Evolutionary conservation across 2,888 invertebrate genomes (phyloP).

Genomic region (Malthinus seriepunctatus): DNA sequence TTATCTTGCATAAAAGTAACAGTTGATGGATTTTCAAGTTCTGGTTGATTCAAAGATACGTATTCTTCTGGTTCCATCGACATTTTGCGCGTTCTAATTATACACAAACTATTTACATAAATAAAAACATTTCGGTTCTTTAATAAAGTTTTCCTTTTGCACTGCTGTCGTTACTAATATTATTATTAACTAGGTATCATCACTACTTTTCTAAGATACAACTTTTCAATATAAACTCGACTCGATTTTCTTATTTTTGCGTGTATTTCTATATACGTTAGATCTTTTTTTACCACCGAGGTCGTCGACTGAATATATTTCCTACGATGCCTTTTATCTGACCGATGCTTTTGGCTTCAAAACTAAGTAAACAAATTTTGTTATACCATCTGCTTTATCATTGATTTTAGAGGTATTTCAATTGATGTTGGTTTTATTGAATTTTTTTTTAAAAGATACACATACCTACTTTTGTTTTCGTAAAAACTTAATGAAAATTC

Average conservation of each 20-base stretch:
- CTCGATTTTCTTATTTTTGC: not conserved
- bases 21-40: conserved; percentile 18
- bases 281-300: not conserved
- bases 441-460: too few species aligned
- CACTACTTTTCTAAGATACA: not conserved
- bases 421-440: not conserved
- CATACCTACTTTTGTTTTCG: too few species aligned
- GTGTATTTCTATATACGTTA: not conserved
- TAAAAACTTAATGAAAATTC: too few species aligned
- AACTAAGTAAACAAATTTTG: not conserved
- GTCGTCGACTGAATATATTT: conserved; percentile 5
- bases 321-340: too few species aligned
- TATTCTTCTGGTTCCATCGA: conserved; percentile 14
- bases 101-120: not conserved
- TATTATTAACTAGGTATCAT: not conserved
- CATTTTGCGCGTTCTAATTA: conserved; percentile 3
- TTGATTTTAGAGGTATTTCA: not conserved
- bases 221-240: not conserved
- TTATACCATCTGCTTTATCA: not conserved
- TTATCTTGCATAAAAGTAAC: conserved; percentile 19
- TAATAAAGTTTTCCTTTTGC: not conserved
- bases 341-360: too few species aligned
- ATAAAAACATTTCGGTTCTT: not conserved
- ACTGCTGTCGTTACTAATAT: not conserved
- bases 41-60: conserved; percentile 18